Percentiles rank a stretch among this genome's conserved stretches.
phyloP scores from a whole-genome alignment of 2,888 invertebrate genomes.

The Parnassius glacialis region DNA sequence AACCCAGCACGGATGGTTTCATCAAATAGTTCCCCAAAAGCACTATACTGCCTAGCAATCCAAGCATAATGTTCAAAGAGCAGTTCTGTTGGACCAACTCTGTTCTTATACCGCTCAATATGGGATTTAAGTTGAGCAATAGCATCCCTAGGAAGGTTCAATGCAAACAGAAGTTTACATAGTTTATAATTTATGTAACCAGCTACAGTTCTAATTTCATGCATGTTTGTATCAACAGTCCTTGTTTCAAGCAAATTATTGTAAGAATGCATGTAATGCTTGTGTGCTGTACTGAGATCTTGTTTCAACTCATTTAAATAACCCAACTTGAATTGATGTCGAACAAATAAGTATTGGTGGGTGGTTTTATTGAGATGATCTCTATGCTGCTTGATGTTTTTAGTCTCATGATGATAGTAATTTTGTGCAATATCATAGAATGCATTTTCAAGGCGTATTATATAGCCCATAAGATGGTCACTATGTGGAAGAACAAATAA shows the following conservation, averaged over 20 bases:
- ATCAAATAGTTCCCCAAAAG: conserved; percentile 97
- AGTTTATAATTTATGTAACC: conserved; percentile 98
- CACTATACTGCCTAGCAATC: conserved; percentile 94
- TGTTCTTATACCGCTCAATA: conserved; percentile 91
- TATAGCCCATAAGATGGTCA: conserved; percentile 90
- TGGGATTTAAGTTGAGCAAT: conserved; percentile 96
- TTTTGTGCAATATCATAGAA: conserved; percentile 95
- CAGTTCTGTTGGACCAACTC: conserved; percentile 90
- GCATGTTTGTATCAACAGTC: conserved; percentile 92
- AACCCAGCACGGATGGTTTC: conserved; percentile 95
- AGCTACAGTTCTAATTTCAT: conserved; percentile 96
- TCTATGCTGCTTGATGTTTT: conserved; percentile 91
- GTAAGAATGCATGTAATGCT: conserved; percentile 94
- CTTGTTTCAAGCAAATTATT: conserved; percentile 93
- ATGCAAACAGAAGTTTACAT: conserved; percentile 92
- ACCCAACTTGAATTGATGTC: conserved; percentile 98
- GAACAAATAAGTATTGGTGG: conserved; percentile 94
- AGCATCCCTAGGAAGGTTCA: conserved; percentile 95
- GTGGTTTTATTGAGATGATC: conserved; percentile 95
- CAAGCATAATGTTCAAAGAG: conserved; percentile 97
- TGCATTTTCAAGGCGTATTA: conserved; percentile 92
- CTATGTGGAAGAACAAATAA: conserved; percentile 95
- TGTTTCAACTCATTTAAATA: conserved; percentile 97
- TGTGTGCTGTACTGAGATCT: conserved; percentile 91
- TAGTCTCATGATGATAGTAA: conserved; percentile 94